Percentiles rank a stretch among this genome's conserved stretches.
Conservation (phyloP, 2,797 vertebrate species). For the Pempheris klunzingeri region DNA sequence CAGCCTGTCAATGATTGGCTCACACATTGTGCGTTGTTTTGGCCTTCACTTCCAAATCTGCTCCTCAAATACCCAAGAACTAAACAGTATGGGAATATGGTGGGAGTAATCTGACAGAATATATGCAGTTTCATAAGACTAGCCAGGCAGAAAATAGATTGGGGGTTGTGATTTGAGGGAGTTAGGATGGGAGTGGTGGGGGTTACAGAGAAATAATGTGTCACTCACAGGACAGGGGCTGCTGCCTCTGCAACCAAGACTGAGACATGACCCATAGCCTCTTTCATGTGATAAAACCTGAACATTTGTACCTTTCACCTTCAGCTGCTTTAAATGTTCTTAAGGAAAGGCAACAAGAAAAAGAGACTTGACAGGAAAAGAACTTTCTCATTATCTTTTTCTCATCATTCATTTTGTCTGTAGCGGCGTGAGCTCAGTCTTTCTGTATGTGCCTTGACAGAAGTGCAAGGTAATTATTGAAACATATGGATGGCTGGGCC, state of each 20-base stretch:
- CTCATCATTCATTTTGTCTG: slow-evolving; percentile 32
- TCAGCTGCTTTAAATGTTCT: slow-evolving; percentile 29
- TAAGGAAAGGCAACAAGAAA: slow-evolving; percentile 17
- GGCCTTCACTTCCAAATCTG: slow-evolving; percentile 54
- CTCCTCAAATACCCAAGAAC: slow-evolving; percentile 52
- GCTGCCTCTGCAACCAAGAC: slow-evolving; percentile 63
- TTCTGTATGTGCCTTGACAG: slow-evolving; percentile 61
- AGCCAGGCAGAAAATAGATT: slow-evolving; percentile 92
- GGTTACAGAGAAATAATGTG: slow-evolving; percentile 86
- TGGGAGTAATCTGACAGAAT: slow-evolving; percentile 88
- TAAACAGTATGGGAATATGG: slow-evolving; percentile 82
- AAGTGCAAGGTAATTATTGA: slow-evolving; percentile 80
- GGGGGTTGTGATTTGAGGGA: slow-evolving; percentile 75
- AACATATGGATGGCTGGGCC: slow-evolving; percentile 79
- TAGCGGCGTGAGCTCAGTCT: slow-evolving; percentile 27
- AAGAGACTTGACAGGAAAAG: not conserved
- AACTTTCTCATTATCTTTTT: slow-evolving; percentile 17
- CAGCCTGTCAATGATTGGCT: slow-evolving; percentile 44
- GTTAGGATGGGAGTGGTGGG: slow-evolving; percentile 51
- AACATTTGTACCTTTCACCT: slow-evolving; percentile 52
- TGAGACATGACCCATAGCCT: slow-evolving; percentile 57
- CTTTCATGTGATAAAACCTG: slow-evolving; percentile 51
- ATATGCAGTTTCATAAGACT: slow-evolving; percentile 90
- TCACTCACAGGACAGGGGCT: slow-evolving; percentile 81
- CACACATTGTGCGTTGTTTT: slow-evolving; percentile 44